phyloP scores from a whole-genome alignment of 2,888 invertebrate genomes.

The Ennomos erosarius region DNA sequence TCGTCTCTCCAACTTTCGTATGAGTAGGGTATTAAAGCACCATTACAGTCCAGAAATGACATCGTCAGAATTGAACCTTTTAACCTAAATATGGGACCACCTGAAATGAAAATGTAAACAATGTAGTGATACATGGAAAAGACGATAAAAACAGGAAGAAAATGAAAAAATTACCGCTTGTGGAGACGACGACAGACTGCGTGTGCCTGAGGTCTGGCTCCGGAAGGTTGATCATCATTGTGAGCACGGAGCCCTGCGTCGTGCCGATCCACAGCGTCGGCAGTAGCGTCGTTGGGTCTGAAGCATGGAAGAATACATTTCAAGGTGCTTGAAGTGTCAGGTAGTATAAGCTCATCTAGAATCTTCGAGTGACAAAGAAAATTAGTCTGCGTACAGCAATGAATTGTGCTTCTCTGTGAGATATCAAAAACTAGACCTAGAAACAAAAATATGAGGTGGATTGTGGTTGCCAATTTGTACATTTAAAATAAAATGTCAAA shows the following conservation, averaged over 20 bases:
- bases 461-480: too few relatives aligned
- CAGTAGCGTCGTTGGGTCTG: slow-evolving; percentile 92
- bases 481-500: neutral
- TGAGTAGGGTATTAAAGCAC: slow-evolving; percentile 95
- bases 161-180: slow-evolving; percentile 88
- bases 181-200: slow-evolving; percentile 94
- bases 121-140: neutral
- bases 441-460: too few relatives aligned
- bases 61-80: slow-evolving; percentile 97
- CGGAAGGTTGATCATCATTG: slow-evolving; percentile 94
- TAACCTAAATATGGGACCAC: slow-evolving; percentile 97
- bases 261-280: slow-evolving; percentile 99
- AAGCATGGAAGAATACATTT: neutral
- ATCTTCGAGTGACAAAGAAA: too few relatives aligned
- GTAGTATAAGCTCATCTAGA: too few relatives aligned
- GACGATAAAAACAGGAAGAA: neutral
- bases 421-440: too few relatives aligned
- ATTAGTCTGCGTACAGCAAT: too few relatives aligned
- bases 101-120: slow-evolving; percentile 75
- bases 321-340: neutral
- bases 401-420: too few relatives aligned
- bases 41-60: slow-evolving; percentile 98
- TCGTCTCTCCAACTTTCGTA: slow-evolving; percentile 98
- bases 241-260: slow-evolving; percentile 97
- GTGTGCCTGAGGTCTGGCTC: slow-evolving; percentile 92